Conservation (phyloP, 2,113 vertebrate species). For the Perca schrenkii region DNA sequence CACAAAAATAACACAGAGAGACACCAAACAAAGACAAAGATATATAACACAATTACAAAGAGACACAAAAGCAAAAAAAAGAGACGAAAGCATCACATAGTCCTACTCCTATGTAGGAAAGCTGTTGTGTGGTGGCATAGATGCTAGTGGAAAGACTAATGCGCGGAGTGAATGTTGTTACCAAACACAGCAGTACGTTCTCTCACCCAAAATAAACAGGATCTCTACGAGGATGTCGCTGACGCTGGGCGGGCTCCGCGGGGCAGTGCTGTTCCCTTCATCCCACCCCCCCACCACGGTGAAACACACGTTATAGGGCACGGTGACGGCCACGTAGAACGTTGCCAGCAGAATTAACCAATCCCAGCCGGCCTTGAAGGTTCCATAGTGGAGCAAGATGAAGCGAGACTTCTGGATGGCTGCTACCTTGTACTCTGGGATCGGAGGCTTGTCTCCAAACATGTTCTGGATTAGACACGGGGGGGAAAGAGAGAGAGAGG, state of each 20-base stretch:
- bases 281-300: conserved; percentile 80
- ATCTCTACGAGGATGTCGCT: conserved; percentile 90
- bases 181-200: too few species aligned
- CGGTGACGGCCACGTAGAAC: conserved; percentile 90
- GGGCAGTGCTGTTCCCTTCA: conserved; percentile 70
- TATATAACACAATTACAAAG: too few species aligned
- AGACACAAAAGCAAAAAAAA: too few species aligned
- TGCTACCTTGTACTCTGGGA: conserved; percentile 89
- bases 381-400: conserved; percentile 88
- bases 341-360: conserved; percentile 89
- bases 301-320: conserved; percentile 90
- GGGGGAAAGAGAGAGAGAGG: background rate
- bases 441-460: conserved; percentile 88
- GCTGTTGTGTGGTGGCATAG: too few species aligned
- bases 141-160: background rate
- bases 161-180: too few species aligned
- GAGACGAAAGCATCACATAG: too few species aligned
- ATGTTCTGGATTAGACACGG: conserved; percentile 79
- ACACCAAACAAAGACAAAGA: too few species aligned
- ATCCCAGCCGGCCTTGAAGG: conserved; percentile 90
- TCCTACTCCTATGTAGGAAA: too few species aligned
- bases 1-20: too few species aligned
- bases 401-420: conserved; percentile 89
- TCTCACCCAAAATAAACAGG: conserved; percentile 87
- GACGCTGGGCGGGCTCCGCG: conserved; percentile 83